phyloP scores from a whole-genome alignment of 2,113 vertebrate genomes.

The Muntiacus reevesi region DNA sequence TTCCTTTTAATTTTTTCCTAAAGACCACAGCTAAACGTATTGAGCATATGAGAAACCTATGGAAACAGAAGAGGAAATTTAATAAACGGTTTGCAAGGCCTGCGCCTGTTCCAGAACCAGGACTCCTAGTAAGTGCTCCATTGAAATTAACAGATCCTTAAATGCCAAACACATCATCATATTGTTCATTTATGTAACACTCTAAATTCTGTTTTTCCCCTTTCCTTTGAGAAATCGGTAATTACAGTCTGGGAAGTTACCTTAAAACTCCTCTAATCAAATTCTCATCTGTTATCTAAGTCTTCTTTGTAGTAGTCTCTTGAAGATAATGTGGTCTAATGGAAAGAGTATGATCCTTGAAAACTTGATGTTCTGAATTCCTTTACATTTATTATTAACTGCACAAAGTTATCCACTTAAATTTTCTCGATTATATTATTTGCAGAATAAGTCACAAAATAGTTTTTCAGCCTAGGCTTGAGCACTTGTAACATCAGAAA shows the following conservation, averaged over 20 bases:
- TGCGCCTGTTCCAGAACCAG: slow-evolving; percentile 22
- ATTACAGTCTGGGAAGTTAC: background rate
- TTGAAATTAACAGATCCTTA: background rate
- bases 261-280: background rate
- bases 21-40: slow-evolving; percentile 34
- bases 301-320: background rate
- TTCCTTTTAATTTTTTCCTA: background rate
- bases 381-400: background rate
- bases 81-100: slow-evolving; percentile 20
- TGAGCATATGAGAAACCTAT: background rate
- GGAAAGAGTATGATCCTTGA: background rate
- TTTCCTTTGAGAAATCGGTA: background rate
- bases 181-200: background rate
- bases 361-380: background rate
- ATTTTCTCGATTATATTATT: background rate
- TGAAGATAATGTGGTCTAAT: background rate
- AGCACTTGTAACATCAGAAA: background rate
- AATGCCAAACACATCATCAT: background rate
- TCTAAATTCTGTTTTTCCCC: background rate
- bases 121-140: slow-evolving; percentile 39
- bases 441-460: background rate
- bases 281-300: background rate
- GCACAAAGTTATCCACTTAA: background rate
- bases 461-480: background rate
- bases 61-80: slow-evolving; percentile 47